Base-by-base conservation (phyloP, 2,797 vertebrate genomes). In the Sciurus carolinensis region DNA sequence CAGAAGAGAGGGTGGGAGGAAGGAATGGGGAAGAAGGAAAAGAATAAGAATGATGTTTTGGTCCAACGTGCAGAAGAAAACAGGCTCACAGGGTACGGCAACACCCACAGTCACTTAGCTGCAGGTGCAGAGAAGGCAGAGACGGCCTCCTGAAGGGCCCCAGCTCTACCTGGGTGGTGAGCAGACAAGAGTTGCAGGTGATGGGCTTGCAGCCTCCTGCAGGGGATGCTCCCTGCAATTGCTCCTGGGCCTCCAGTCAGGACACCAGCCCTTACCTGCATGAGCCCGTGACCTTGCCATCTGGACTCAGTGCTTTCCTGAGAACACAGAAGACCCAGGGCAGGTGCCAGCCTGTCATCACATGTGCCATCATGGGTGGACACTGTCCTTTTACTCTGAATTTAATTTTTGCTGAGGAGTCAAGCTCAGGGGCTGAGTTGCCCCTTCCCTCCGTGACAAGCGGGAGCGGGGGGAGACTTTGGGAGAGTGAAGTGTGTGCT, bases 171-270 rank as follows among this genome's bases (percentile, higher is more conserved):
- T 4, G 33, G 59, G 50, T 7, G n/a, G 17, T 20, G 10, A 36
- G 64, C 30, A n/a, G 30, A 81, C 2, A 13, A 13, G 57, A 52
- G 50, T 7, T 57, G 11, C 7, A 4, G 42, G 22, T 30, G 4
- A 12, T 20, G 8, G 2, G 1, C 20, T 71, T 24, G 13, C 62
- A 1, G 28, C 62, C 33, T 86, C n/a, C 8, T 18, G 54, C 72
- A 13, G 44, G 44, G n/a, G 64, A 42, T 1, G 0, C 47, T 4
- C 54, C 54, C n/a, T 1, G 30, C 1, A 6, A 5, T 1, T 4
- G 1, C 17, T 11, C 36, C 77, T 28, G 3, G 33, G 36, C 0
- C 5, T 33, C 84, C 14, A 14, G 52, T 28, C 0, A 18, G 26
- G 33, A 30, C 30, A 3, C 24, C 13, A 3, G 13, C 10, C 50